Percentiles rank a stretch among this genome's conserved stretches.
phyloP scores from a whole-genome alignment of 2,797 vertebrate species.

The Pseudopleuronectes americanus region DNA sequence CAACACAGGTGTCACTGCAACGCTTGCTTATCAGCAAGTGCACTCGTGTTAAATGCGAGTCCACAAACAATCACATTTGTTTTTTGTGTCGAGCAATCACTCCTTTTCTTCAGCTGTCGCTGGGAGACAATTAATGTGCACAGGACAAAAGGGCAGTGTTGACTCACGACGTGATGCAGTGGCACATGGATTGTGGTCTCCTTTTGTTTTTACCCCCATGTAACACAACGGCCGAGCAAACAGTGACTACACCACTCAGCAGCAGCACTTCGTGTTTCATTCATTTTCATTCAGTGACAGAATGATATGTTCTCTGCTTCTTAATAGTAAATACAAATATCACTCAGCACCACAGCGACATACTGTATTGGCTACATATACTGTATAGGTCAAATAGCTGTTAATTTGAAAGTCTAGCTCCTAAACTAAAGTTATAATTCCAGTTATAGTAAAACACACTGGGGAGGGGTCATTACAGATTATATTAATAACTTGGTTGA shows the following conservation, averaged over 20 bases:
- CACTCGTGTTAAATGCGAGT: constrained; percentile 46
- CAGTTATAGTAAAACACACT: no score
- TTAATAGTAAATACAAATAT: background rate
- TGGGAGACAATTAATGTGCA: constrained; percentile 66
- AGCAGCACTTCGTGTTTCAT: background rate
- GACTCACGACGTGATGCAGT: constrained; percentile 52
- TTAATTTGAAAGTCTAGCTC: no score
- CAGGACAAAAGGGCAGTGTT: constrained; percentile 54
- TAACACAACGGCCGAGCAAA: constrained; percentile 54
- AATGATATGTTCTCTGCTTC: background rate
- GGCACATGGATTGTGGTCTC: constrained; percentile 44
- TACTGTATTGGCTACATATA: no score
- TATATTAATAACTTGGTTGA: constrained; percentile 27
- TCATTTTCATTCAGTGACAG: no score
- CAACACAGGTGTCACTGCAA: constrained; percentile 24
- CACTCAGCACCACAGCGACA: background rate
- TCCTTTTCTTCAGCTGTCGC: constrained; percentile 70
- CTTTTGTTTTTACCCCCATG: constrained; percentile 34
- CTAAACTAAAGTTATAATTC: no score
- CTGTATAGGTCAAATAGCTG: no score
- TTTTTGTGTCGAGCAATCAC: constrained; percentile 36
- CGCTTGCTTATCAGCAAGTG: constrained; percentile 38
- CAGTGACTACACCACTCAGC: constrained; percentile 40
- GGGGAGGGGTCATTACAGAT: no score
- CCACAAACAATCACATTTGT: constrained; percentile 70